Conservation (phyloP, 2,113 vertebrate genomes). For the Odocoileus hemionus region DNA sequence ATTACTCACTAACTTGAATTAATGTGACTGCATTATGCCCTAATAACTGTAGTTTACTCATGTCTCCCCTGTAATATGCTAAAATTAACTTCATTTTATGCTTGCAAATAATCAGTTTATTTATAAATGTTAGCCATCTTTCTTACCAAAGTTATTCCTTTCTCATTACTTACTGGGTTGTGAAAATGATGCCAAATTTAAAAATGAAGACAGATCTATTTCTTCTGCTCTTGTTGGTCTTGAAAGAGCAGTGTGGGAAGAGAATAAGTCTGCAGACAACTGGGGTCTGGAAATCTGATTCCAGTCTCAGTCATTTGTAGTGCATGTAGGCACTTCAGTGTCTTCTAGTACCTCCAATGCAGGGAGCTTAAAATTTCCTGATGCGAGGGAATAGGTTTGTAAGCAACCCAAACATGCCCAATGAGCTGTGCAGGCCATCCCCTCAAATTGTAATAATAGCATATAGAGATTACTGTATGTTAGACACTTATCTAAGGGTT, state of each 20-base stretch:
- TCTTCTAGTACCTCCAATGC: neutral
- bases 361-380: neutral
- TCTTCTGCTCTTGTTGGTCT: neutral
- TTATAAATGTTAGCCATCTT: conserved; percentile 52
- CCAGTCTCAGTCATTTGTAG: neutral
- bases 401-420: neutral
- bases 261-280: neutral
- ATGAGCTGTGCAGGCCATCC: neutral
- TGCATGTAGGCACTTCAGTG: neutral
- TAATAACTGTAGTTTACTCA: conserved; percentile 68
- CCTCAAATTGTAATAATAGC: neutral
- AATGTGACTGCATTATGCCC: conserved; percentile 45
- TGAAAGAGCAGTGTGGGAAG: neutral
- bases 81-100: conserved; percentile 71
- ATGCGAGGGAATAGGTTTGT: fast-evolving
- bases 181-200: neutral
- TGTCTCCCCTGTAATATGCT: conserved; percentile 58
- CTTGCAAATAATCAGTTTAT: conserved; percentile 57
- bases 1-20: conserved; percentile 63
- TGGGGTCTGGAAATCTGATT: neutral
- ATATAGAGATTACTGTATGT: neutral
- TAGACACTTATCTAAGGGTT: neutral
- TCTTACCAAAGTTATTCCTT: conserved; percentile 36
- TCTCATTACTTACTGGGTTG: conserved; percentile 39
- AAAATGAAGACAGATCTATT: neutral